phyloP scores from a whole-genome alignment of 2,888 invertebrate species.

The Micoletzkya japonica region DNA sequence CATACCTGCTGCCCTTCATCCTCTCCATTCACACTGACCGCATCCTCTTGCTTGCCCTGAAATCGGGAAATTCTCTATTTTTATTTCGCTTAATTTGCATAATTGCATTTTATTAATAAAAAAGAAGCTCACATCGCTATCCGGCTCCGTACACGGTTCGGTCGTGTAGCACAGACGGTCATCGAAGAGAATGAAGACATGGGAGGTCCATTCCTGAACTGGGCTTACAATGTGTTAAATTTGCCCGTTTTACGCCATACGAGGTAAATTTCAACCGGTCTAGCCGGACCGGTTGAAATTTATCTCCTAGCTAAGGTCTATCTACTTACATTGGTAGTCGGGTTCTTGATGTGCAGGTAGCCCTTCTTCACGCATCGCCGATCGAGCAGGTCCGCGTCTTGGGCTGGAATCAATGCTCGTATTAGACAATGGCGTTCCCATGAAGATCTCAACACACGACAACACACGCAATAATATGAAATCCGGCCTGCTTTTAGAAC shows the following conservation, averaged over 20 bases:
- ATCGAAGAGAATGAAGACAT: conserved; percentile 60
- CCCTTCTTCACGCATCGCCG: conserved; percentile 54
- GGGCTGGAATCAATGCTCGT: conserved; percentile 34
- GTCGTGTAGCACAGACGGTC: conserved; percentile 59
- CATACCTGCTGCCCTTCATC: conserved; percentile 43
- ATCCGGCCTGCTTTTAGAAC: background rate
- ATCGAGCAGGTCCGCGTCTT: conserved; percentile 54
- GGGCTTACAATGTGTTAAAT: background rate
- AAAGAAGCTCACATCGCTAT: background rate
- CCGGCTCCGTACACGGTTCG: conserved; percentile 37
- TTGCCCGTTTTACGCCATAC: no score
- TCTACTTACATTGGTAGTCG: conserved; percentile 37
- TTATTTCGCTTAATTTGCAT: background rate
- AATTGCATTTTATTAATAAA: no score
- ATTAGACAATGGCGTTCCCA: background rate
- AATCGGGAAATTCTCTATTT: conserved; percentile 21
- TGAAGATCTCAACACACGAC: no score
- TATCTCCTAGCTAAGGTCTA: no score
- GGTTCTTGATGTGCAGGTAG: conserved; percentile 50
- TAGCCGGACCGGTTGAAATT: no score
- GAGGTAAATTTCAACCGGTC: no score
- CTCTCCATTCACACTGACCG: conserved; percentile 52
- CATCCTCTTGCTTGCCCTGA: conserved; percentile 34
- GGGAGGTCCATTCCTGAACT: conserved; percentile 53
- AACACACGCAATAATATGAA: no score